Percentiles rank a stretch among this genome's conserved stretches.
These are phyloP conservation scores for Parazoanthus swiftii DNA, from an alignment of 92 coral and sea anemone species.

Conservation along the genomic window DNA sequence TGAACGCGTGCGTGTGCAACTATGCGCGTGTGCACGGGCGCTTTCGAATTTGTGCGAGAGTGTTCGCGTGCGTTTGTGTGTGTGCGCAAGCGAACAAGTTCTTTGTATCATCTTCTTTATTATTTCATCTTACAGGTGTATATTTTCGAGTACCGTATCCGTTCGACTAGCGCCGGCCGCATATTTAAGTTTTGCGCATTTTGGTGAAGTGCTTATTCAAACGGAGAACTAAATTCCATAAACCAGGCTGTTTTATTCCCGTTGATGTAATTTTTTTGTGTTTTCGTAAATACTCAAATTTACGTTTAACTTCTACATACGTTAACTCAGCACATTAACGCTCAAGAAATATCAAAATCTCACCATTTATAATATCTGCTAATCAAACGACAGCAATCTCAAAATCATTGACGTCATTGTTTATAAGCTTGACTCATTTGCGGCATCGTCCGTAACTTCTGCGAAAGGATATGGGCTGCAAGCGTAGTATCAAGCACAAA, in stretches of 20 bases:
- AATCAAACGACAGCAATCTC: slow-evolving; percentile 20
- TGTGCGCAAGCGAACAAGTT: no score
- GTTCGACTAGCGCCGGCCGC: slow-evolving; percentile 10
- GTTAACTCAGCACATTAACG: slow-evolving; percentile 20
- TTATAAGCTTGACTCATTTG: slow-evolving; percentile 8
- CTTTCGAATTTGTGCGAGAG: no score
- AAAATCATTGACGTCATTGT: not conserved
- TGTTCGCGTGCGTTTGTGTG: no score
- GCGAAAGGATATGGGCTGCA: slow-evolving; percentile 12
- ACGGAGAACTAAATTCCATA: slow-evolving; percentile 11
- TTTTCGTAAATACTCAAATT: slow-evolving; percentile 11
- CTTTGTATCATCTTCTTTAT: no score
- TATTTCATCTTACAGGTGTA: no score
- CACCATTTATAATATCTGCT: slow-evolving; percentile 13
- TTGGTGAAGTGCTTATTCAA: slow-evolving; percentile 2
- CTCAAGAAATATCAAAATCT: slow-evolving; percentile 9
- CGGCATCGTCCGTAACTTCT: slow-evolving; percentile 13
- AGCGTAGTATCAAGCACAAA: not conserved
- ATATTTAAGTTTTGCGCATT: slow-evolving; percentile 2
- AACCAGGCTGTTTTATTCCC: slow-evolving; percentile 15
- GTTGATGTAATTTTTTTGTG: slow-evolving; percentile 10
- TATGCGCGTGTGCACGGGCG: no score
- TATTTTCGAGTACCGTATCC: no score
- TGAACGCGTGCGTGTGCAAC: no score
- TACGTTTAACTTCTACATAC: slow-evolving; percentile 10